These are phyloP conservation scores for Ptychadena robeensis DNA, from an alignment of 2,797 vertebrate genomes.

Conservation along the genomic window DNA sequence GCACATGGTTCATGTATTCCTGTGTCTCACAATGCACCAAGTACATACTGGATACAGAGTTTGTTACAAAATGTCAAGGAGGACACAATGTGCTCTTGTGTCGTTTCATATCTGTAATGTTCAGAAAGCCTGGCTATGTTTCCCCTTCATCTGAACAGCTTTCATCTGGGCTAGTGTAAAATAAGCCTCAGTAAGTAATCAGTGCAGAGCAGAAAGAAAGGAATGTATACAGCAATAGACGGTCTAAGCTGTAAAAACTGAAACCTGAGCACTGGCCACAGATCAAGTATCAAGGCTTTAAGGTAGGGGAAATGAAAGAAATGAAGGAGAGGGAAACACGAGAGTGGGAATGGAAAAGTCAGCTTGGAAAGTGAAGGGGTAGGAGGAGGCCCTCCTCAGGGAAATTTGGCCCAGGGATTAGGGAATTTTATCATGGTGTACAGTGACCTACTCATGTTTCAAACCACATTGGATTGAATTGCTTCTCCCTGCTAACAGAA, in stretches of 20 bases:
- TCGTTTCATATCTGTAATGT: constrained; percentile 85
- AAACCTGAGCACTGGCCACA: constrained; percentile 87
- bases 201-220: constrained; percentile 92
- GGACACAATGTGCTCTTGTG: constrained; percentile 94
- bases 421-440: constrained; percentile 99
- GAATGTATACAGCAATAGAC: constrained; percentile 98
- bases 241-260: constrained; percentile 99
- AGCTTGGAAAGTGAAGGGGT: constrained; percentile 85
- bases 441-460: constrained; percentile 98
- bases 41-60: constrained; percentile 72
- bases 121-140: constrained; percentile 91
- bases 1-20: constrained; percentile 22
- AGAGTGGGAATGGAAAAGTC: constrained; percentile 84
- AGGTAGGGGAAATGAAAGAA: constrained; percentile 98
- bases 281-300: constrained; percentile 98
- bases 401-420: constrained; percentile 96
- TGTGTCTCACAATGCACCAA: constrained; percentile 66
- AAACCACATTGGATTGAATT: constrained; percentile 86
- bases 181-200: constrained; percentile 95
- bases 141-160: constrained; percentile 92
- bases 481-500: constrained; percentile 83
- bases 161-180: constrained; percentile 97
- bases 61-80: constrained; percentile 73
- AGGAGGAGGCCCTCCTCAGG: constrained; percentile 85
- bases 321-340: constrained; percentile 82